Evolutionary conservation across 2,797 vertebrate species (phyloP).

Genomic region (Tarsius wallacei): DNA sequence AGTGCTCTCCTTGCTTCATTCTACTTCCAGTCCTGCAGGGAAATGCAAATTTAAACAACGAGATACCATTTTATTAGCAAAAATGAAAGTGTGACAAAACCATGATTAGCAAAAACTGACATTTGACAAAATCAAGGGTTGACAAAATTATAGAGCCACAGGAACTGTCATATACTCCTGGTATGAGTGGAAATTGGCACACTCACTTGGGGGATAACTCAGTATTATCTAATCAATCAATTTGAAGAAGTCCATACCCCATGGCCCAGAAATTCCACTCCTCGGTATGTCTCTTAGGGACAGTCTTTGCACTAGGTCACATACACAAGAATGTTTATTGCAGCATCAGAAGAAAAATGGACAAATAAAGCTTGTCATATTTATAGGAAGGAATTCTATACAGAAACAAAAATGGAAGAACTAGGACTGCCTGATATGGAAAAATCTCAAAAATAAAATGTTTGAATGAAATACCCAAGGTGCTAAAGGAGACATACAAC

Average conservation of each 20-base stretch:
- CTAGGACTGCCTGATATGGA: neutral
- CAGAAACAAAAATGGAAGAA: neutral
- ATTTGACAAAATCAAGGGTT: neutral
- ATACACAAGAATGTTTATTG: neutral
- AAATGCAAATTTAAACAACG: neutral
- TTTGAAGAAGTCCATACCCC: neutral
- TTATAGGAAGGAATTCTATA: neutral
- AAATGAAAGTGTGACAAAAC: neutral
- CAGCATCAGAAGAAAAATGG: neutral
- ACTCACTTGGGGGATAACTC: neutral
- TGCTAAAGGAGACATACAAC: neutral
- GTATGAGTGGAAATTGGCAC: neutral
- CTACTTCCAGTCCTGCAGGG: neutral
- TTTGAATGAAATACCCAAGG: constrained; percentile 17
- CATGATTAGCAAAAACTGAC: neutral
- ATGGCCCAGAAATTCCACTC: neutral
- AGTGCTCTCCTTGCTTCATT: neutral
- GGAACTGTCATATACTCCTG: no score
- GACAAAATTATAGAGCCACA: neutral
- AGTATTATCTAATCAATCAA: neutral
- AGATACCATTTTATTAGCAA: neutral
- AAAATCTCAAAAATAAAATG: neutral
- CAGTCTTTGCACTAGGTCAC: neutral
- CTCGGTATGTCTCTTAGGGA: neutral
- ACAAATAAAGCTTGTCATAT: neutral